Conservation (phyloP, 2,797 vertebrate species). For the Dicrostonyx torquatus region DNA sequence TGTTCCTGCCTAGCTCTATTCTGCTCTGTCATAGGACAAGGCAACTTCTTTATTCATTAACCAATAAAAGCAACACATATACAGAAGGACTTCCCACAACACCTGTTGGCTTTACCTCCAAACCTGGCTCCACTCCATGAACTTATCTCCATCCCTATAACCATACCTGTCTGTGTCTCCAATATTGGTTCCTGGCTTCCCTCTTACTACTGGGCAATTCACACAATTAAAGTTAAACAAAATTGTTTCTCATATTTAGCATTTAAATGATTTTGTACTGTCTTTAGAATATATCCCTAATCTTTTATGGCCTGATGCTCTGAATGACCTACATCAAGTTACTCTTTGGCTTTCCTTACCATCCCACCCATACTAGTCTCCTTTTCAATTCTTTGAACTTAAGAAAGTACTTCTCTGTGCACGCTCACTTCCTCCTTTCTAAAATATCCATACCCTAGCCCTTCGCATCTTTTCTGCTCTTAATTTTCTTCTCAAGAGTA, state of each 20-base stretch:
- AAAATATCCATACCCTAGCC: neutral
- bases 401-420: neutral
- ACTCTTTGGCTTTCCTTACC: neutral
- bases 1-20: too few species aligned
- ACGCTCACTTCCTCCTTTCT: neutral
- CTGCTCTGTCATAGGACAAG: too few species aligned
- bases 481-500: neutral
- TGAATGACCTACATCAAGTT: neutral
- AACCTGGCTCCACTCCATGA: neutral
- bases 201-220: neutral
- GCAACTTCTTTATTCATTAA: too few species aligned
- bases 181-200: neutral
- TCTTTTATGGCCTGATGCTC: neutral
- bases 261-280: neutral
- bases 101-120: neutral
- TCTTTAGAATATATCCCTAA: neutral
- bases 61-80: too few species aligned
- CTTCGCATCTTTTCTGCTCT: neutral
- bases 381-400: neutral
- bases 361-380: neutral
- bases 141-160: neutral
- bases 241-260: neutral
- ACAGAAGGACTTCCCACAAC: too few species aligned
- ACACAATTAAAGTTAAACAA: neutral
- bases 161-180: neutral